phyloP scores from a whole-genome alignment of 2,888 invertebrate genomes.

The Plagiodera versicolora region DNA sequence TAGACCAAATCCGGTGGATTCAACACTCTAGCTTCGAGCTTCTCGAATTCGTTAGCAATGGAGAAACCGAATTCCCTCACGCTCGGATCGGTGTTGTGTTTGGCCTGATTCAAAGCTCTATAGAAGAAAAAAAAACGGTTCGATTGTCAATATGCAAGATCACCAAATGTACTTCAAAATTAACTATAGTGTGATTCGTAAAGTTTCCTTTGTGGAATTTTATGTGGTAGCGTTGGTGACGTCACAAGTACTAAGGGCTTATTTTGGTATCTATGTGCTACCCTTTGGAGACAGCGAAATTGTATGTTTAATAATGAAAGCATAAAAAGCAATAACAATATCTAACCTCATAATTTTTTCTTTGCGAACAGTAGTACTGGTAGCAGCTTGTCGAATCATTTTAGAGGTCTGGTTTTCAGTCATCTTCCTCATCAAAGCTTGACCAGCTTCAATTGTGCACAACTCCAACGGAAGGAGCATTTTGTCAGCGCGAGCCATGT shows the following conservation, averaged over 20 bases:
- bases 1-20: slow-evolving; percentile 75
- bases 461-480: slow-evolving; percentile 85
- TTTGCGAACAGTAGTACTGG: slow-evolving; percentile 75
- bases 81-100: slow-evolving; percentile 56
- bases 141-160: no score
- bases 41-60: slow-evolving; percentile 73
- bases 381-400: slow-evolving; percentile 88
- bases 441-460: slow-evolving; percentile 76
- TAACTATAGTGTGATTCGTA: no score
- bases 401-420: slow-evolving; percentile 79
- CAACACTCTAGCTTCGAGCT: slow-evolving; percentile 77
- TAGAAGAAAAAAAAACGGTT: neutral
- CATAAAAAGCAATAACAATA: no score
- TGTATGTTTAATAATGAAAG: no score
- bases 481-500: slow-evolving; percentile 56
- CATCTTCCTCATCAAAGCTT: slow-evolving; percentile 75
- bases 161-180: no score
- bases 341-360: slow-evolving; percentile 68
- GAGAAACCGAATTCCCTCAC: slow-evolving; percentile 82
- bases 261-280: no score
- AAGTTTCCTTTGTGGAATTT: no score
- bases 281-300: no score
- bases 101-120: slow-evolving; percentile 24
- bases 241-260: no score
- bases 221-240: no score